These are phyloP conservation scores for Phoronis australis DNA, from an alignment of 2,888 invertebrate genomes.

Conservation along the genomic window DNA sequence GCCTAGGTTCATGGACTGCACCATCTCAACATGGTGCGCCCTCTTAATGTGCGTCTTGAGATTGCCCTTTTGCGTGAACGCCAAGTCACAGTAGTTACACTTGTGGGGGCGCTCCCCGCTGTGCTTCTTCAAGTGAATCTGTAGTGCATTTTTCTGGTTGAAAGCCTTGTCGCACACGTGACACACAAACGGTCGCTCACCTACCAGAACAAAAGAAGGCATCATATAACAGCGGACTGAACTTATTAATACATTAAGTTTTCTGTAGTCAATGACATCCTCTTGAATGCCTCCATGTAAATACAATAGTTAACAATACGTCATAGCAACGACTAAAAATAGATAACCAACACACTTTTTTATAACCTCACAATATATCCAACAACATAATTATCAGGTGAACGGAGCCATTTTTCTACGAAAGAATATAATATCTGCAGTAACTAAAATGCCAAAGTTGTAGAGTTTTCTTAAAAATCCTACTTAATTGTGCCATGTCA, in stretches of 20 bases:
- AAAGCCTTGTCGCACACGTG: conserved; percentile 43
- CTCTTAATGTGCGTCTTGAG: conserved; percentile 50
- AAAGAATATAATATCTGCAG: too few relatives aligned
- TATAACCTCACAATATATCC: not conserved
- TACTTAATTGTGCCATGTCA: too few relatives aligned
- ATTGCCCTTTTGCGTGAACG: conserved; percentile 51
- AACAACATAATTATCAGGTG: too few relatives aligned
- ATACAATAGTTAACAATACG: not conserved
- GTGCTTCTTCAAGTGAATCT: conserved; percentile 48
- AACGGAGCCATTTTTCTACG: too few relatives aligned
- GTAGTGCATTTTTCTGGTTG: conserved; percentile 52
- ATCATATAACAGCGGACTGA: too few relatives aligned
- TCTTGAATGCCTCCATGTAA: not conserved
- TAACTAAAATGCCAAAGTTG: too few relatives aligned
- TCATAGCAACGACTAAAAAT: not conserved
- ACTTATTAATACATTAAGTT: too few relatives aligned
- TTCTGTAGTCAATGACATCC: too few relatives aligned
- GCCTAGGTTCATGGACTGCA: conserved; percentile 38
- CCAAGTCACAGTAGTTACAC: conserved; percentile 45
- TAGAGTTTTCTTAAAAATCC: too few relatives aligned
- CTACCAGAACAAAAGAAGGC: conserved; percentile 18
- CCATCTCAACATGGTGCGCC: conserved; percentile 46
- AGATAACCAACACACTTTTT: not conserved
- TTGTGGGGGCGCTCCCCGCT: conserved; percentile 43
- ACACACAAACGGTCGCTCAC: conserved; percentile 48